Conservation (phyloP, 2,888 invertebrate genomes). For the Apodemia mormo region DNA sequence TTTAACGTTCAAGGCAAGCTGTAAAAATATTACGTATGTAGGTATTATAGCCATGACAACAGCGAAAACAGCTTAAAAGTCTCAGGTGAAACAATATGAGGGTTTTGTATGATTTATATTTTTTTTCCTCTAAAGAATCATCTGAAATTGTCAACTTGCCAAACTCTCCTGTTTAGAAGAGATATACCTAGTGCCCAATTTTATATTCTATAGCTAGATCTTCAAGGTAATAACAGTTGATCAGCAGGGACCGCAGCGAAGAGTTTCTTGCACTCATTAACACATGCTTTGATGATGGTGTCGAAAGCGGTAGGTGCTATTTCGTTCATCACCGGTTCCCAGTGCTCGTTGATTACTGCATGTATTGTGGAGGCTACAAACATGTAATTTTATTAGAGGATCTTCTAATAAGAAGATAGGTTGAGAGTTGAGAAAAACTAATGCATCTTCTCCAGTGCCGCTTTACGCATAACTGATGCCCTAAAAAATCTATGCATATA, state of each 20-base stretch:
- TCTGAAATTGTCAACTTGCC: background rate
- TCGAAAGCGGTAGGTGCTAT: constrained; percentile 71
- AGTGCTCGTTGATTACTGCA: constrained; percentile 69
- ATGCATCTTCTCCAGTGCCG: too few relatives aligned
- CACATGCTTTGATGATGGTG: constrained; percentile 71
- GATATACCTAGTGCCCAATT: background rate
- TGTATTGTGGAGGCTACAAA: constrained; percentile 63
- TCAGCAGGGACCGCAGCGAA: constrained; percentile 63
- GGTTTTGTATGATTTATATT: background rate
- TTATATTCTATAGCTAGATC: background rate
- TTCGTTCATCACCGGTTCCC: constrained; percentile 75
- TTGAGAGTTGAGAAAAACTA: too few relatives aligned
- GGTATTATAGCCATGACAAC: too few relatives aligned
- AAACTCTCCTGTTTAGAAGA: background rate
- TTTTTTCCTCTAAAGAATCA: background rate
- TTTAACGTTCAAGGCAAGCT: too few relatives aligned
- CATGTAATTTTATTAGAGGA: background rate
- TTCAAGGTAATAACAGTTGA: constrained; percentile 50
- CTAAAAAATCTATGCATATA: too few relatives aligned
- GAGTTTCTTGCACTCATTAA: constrained; percentile 69
- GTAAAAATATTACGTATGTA: too few relatives aligned
- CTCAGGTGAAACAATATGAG: background rate
- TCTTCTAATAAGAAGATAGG: too few relatives aligned
- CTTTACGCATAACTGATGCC: too few relatives aligned
- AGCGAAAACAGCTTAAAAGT: background rate